Conservation (phyloP, 2,888 invertebrate species). For the Ectobius pallidus region DNA sequence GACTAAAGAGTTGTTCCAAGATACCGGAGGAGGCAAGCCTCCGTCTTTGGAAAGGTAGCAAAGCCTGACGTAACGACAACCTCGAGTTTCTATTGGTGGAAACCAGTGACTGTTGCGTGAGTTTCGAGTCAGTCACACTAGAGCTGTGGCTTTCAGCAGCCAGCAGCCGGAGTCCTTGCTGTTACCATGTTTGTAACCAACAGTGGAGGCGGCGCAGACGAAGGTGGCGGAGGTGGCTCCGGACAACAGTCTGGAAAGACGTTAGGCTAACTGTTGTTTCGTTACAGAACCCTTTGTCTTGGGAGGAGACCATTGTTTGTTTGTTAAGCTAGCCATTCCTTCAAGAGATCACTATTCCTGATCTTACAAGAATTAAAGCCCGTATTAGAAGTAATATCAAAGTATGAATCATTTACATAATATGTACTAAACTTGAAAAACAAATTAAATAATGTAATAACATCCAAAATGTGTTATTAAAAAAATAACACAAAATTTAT, state of each 20-base stretch:
- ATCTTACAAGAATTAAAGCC: no score
- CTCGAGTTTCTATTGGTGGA: slow-evolving; percentile 33
- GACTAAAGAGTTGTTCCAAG: slow-evolving; percentile 50
- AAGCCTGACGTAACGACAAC: slow-evolving; percentile 37
- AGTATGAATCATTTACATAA: no score
- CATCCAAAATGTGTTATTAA: no score
- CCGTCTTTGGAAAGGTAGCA: slow-evolving; percentile 33
- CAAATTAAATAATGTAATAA: no score
- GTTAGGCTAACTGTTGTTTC: not conserved
- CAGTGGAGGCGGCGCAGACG: slow-evolving; percentile 8
- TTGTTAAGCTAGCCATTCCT: no score
- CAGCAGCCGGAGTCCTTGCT: not conserved
- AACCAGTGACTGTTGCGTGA: slow-evolving; percentile 38
- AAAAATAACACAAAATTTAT: no score
- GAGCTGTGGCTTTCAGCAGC: not conserved
- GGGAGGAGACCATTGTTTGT: no score
- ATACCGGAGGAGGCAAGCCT: slow-evolving; percentile 39
- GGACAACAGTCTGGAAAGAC: not conserved
- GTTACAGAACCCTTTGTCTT: not conserved
- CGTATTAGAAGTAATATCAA: no score
- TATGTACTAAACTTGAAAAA: no score
- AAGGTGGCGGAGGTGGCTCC: not conserved
- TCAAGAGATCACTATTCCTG: no score
- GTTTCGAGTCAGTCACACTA: slow-evolving; percentile 26
- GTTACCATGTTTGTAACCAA: slow-evolving; percentile 26